These are phyloP conservation scores for Rousettus leschenaultii DNA, from an alignment of 2,113 vertebrate species.

Conservation along the genomic window DNA sequence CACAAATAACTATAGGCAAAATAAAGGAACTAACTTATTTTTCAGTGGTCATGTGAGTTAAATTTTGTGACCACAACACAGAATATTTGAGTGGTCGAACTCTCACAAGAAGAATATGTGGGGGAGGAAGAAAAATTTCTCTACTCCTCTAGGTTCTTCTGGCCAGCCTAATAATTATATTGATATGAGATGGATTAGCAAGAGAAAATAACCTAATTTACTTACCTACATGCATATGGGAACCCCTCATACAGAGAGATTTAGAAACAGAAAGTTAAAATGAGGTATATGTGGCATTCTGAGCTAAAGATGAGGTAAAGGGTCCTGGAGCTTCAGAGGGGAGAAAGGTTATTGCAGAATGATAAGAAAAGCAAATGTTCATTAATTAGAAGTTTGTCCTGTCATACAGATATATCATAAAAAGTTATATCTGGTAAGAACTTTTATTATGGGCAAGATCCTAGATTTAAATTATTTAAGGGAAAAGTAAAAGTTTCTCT, in stretches of 20 bases:
- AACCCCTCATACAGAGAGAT: background rate
- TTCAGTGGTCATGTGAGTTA: background rate
- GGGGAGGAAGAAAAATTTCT: background rate
- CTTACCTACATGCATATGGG: background rate
- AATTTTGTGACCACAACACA: background rate
- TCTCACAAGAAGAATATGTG: background rate
- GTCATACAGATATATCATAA: background rate
- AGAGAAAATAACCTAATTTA: background rate
- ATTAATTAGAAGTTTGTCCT: background rate
- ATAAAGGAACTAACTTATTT: background rate
- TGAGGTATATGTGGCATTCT: background rate
- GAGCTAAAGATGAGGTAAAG: background rate
- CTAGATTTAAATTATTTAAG: background rate
- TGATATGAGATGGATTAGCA: background rate
- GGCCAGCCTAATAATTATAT: background rate
- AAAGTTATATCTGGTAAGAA: background rate
- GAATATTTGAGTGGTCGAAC: background rate
- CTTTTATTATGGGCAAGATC: background rate
- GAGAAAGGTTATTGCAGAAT: background rate
- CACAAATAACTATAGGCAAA: background rate
- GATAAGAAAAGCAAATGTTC: background rate
- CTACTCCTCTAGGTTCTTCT: background rate
- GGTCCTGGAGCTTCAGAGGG: background rate
- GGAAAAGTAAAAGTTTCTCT: background rate
- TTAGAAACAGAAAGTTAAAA: background rate